Percentiles rank a stretch among this genome's conserved stretches.
Conservation (phyloP, 2,113 vertebrate species). For the Chionomys nivalis region DNA sequence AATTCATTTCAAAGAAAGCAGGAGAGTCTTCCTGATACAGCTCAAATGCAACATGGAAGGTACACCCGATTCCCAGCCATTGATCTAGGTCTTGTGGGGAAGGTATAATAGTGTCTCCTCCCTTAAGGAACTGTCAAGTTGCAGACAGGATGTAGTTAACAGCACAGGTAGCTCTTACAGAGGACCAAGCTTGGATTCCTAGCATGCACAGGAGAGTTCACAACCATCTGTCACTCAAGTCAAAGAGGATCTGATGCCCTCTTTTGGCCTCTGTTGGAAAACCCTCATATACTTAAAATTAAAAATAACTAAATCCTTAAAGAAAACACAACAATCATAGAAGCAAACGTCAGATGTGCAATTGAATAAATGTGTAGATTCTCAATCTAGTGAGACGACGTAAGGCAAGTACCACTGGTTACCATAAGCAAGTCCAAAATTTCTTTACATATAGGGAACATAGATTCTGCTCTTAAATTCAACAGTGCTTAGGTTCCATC, state of each 20-base stretch:
- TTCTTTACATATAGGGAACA: not conserved
- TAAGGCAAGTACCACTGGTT: not conserved
- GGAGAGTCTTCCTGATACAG: not conserved
- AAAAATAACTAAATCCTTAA: not conserved
- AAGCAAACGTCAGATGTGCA: not conserved
- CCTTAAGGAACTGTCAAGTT: not conserved
- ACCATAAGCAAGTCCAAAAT: not conserved
- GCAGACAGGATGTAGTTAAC: not conserved
- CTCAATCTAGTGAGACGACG: not conserved
- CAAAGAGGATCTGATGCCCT: too few species aligned
- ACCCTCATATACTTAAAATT: not conserved
- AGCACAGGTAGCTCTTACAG: not conserved
- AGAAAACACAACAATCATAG: not conserved
- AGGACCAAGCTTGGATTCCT: too few species aligned
- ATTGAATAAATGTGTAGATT: not conserved
- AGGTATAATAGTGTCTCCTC: not conserved
- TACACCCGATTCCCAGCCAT: not conserved
- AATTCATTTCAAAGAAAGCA: conserved; percentile 37
- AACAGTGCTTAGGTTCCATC: not conserved
- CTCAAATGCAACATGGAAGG: not conserved
- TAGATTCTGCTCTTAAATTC: not conserved
- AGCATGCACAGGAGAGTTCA: not conserved
- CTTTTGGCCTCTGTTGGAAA: not conserved
- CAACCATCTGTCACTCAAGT: too few species aligned
- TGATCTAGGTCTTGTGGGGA: not conserved